These are phyloP conservation scores for Ophion costatus DNA, from an alignment of 2,888 invertebrate genomes.

Conservation along the genomic window DNA sequence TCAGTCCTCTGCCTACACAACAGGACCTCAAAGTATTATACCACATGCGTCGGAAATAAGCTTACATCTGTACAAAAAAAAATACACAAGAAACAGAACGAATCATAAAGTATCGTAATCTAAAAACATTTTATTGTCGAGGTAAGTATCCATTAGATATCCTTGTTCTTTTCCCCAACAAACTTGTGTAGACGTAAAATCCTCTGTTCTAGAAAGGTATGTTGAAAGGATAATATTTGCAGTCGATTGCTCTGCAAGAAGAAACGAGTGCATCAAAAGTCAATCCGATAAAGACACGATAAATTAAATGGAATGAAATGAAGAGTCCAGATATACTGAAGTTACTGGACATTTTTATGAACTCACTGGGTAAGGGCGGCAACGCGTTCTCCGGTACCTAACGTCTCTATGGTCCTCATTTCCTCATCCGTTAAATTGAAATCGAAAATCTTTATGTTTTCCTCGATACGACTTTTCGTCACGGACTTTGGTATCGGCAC, in stretches of 20 bases:
- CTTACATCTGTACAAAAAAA: background rate
- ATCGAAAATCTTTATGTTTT: constrained; percentile 88
- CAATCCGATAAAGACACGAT: background rate
- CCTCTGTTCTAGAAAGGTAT: constrained; percentile 44
- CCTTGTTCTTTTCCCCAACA: background rate
- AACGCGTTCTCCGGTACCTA: constrained; percentile 88
- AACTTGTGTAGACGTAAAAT: background rate
- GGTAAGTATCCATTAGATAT: background rate
- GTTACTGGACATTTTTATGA: background rate
- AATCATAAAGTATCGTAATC: background rate
- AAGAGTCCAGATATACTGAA: background rate
- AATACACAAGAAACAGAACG: background rate
- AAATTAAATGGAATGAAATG: background rate
- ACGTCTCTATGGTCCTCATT: constrained; percentile 77
- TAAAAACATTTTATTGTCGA: background rate
- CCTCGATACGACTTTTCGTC: constrained; percentile 85
- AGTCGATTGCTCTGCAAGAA: constrained; percentile 72
- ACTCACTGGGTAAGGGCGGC: constrained; percentile 87
- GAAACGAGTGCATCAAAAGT: constrained; percentile 9
- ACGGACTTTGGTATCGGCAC: constrained; percentile 88
- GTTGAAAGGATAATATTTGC: constrained; percentile 76
- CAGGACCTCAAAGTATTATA: constrained; percentile 17
- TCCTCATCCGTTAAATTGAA: constrained; percentile 86
- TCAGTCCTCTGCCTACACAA: constrained; percentile 48
- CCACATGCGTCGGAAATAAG: background rate